Conservation (phyloP, 2,797 vertebrate species). For the Nyctalus aviator region DNA sequence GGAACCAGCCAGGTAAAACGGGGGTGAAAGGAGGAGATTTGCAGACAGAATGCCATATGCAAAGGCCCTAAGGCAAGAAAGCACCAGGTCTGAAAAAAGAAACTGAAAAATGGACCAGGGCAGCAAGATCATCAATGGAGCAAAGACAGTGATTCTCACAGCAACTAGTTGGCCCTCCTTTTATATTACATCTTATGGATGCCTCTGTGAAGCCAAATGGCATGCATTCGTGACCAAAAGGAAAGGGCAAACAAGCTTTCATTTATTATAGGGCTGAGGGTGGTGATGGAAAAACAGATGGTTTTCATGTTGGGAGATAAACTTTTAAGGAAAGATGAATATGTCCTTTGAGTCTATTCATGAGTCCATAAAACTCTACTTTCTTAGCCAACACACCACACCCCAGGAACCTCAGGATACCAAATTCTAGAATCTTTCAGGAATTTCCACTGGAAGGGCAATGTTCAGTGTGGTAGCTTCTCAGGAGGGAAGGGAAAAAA, state of each 20-base stretch:
- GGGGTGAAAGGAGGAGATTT: not conserved
- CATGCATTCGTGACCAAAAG: not conserved
- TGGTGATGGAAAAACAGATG: conserved; percentile 55
- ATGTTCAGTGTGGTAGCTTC: not conserved
- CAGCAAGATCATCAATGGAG: not conserved
- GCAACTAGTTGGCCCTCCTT: not conserved
- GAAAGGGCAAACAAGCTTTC: not conserved
- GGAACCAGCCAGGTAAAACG: not conserved
- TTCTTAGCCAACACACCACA: conserved; percentile 56
- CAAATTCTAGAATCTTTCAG: conserved; percentile 66
- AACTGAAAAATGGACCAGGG: not conserved
- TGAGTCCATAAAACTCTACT: conserved; percentile 58
- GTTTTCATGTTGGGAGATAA: conserved; percentile 53
- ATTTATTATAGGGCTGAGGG: not conserved
- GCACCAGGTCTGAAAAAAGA: not conserved
- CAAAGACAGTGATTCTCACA: not conserved
- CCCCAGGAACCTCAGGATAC: conserved; percentile 1
- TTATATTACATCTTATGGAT: not conserved
- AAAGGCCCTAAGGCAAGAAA: not conserved
- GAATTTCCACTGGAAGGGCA: conserved; percentile 39
- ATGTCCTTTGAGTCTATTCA: conserved; percentile 65
- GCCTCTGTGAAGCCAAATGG: not conserved
- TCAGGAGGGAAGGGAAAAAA: not conserved
- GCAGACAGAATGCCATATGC: not conserved
- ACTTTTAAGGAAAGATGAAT: conserved; percentile 65